Percentiles rank a stretch among this genome's conserved stretches.
Evolutionary conservation across 2,797 vertebrate species (phyloP).

Genomic region (Anas capensis): DNA sequence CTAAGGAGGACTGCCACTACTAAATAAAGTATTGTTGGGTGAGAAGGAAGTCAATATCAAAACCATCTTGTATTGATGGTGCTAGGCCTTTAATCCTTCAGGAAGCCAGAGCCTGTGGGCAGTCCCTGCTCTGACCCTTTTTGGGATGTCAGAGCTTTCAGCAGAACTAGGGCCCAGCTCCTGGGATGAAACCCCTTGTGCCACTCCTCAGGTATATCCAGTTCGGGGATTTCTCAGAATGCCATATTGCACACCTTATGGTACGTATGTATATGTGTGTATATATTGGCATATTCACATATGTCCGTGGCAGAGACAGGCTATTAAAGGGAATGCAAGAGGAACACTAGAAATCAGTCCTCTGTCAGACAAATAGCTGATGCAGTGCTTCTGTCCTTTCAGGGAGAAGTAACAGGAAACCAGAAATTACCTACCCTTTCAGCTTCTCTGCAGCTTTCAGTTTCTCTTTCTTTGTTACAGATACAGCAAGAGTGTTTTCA

Average conservation of each 20-base stretch:
- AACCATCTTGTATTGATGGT: not conserved
- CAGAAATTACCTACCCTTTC: not conserved
- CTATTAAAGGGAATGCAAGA: not conserved
- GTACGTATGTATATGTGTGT: not conserved
- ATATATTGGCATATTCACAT: not conserved
- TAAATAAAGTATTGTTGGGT: not conserved
- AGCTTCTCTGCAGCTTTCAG: not conserved
- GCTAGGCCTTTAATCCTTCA: not conserved
- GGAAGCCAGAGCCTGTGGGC: rapidly evolving
- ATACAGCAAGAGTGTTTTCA: not conserved
- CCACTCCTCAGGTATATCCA: not conserved
- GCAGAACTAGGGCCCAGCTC: not conserved
- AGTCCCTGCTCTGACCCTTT: not conserved
- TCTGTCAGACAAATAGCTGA: not conserved
- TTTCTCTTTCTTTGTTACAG: not conserved
- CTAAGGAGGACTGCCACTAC: not conserved
- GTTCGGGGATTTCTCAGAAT: not conserved
- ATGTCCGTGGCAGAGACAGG: not conserved
- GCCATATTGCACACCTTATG: too few species aligned
- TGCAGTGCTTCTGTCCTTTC: not conserved
- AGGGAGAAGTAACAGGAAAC: not conserved
- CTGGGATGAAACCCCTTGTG: not conserved
- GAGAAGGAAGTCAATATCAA: not conserved
- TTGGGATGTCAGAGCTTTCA: not conserved
- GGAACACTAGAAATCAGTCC: not conserved